Evolutionary conservation across 1,140 invertebrate species (phyloP).

Genomic region (Aphelinus atriplicis): DNA sequence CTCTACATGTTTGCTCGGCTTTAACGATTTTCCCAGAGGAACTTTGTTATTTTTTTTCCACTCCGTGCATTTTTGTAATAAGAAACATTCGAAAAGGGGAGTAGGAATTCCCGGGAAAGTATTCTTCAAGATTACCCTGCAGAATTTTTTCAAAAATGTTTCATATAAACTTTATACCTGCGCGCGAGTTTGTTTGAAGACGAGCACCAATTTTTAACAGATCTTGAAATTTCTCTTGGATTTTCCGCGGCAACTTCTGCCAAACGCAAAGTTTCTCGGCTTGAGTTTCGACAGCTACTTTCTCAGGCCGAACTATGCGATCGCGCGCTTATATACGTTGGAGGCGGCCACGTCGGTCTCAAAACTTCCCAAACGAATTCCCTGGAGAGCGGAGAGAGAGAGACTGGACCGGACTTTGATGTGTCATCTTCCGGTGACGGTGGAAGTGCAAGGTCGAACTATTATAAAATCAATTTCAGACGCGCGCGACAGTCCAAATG

Average conservation of each 20-base stretch:
- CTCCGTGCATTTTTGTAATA: background rate
- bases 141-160: constrained; percentile 16
- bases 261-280: background rate
- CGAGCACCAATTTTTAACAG: constrained; percentile 16
- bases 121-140: constrained; percentile 10
- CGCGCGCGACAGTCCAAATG: background rate
- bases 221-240: constrained; percentile 7
- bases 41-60: no score
- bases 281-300: constrained; percentile 3
- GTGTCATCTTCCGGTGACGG: background rate
- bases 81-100: constrained; percentile 1
- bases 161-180: constrained; percentile 8
- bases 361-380: background rate
- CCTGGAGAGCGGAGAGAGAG: background rate
- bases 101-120: background rate
- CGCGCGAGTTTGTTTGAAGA: background rate
- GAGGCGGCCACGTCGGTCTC: no score
- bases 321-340: background rate
- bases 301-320: background rate
- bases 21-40: no score
- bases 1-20: no score
- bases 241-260: background rate
- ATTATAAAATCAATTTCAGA: background rate
- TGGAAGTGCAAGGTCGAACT: background rate
- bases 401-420: background rate